A percentile compares a stretch with the other conserved stretches of the same genome.
These are phyloP conservation scores for Palloptera scutellata DNA, from an alignment of 2,888 invertebrate species.

Conservation along the genomic window DNA sequence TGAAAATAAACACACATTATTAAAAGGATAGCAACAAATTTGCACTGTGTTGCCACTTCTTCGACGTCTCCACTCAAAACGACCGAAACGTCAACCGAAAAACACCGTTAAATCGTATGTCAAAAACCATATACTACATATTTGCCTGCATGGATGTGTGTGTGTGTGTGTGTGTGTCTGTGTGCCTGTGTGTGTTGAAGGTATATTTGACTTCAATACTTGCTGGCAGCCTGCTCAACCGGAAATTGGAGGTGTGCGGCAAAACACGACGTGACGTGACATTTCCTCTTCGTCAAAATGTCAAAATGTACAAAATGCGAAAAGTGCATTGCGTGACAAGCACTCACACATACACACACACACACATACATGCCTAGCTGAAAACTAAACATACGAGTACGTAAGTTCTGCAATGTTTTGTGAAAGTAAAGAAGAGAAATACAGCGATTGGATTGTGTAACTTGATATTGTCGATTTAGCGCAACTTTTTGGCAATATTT, in stretches of 20 bases:
- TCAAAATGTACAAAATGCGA: constrained; percentile 45
- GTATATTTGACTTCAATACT: constrained; percentile 41
- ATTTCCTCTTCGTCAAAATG: constrained; percentile 64
- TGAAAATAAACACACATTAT: constrained; percentile 17
- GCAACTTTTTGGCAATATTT: constrained; percentile 10
- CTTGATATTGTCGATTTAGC: constrained; percentile 26
- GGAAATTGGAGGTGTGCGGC: constrained; percentile 65
- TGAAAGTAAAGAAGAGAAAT: too few relatives aligned
- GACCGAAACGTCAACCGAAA: constrained; percentile 27
- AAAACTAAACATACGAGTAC: too few relatives aligned
- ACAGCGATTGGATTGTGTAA: constrained; percentile 8
- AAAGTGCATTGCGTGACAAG: constrained; percentile 36
- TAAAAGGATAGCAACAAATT: constrained; percentile 6
- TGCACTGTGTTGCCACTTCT: constrained; percentile 6
- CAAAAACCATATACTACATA: constrained; percentile 12
- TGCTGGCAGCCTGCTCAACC: constrained; percentile 45
- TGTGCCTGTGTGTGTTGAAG: constrained; percentile 15
- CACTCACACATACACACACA: not conserved
- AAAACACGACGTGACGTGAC: constrained; percentile 65
- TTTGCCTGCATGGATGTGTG: not conserved
- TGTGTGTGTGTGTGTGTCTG: not conserved
- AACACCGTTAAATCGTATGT: constrained; percentile 32
- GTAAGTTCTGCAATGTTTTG: too few relatives aligned
- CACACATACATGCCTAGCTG: constrained; percentile 19
- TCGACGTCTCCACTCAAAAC: constrained; percentile 15